Evolutionary conservation across 1,140 invertebrate genomes (phyloP), one percentile per base, ranked within the genome.

Genomic region (Calliopsis andreniformis): DNA sequence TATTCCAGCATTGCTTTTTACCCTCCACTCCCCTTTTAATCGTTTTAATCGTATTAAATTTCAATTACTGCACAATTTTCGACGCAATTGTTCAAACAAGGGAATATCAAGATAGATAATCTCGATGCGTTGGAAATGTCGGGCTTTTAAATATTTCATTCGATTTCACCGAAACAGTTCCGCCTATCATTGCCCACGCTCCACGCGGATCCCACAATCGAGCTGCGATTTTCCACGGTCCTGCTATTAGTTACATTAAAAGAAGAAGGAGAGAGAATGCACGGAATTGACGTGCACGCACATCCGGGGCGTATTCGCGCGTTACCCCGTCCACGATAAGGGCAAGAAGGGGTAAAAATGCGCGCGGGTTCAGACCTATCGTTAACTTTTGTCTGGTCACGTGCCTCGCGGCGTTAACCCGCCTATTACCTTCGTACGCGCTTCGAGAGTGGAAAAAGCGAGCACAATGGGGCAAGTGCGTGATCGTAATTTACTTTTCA

Each of bases 331-430:
- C 35, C 35, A 20, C 18, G n/a, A 47, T 53, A 63, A 73, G 63
- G 72, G 83, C 72, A 82, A 84, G 43, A 78, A 66, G 67, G 73
- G 80, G 71, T 80, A 5, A 62, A 70, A 78, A 85, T 39, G 63
- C 55, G 39, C 51, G 43, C 32, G 47, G 53, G 55, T 53, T 51
- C 79, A 82, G 88, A 86, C 77, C 82, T 80, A 87, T 91, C 82
- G 79, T 91, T 90, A 89, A 89, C 87, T 90, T 83, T 67, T 78
- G 69, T 71, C 49, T 63, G 87, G 87, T 88, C 89, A 89, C 90
- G 89, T 91, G 90, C 80, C 75, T 35, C 59, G 63, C 64, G 53
- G 78, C 59, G 78, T 86, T 86, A 89, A 90, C 85, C 84, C 84
- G 43, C 55, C 83, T 68, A 91, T 89, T 91, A 89, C 45, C 45